These are phyloP conservation scores for Drosophila formosana DNA, from an alignment of 2,888 invertebrate genomes.

Conservation along the genomic window DNA sequence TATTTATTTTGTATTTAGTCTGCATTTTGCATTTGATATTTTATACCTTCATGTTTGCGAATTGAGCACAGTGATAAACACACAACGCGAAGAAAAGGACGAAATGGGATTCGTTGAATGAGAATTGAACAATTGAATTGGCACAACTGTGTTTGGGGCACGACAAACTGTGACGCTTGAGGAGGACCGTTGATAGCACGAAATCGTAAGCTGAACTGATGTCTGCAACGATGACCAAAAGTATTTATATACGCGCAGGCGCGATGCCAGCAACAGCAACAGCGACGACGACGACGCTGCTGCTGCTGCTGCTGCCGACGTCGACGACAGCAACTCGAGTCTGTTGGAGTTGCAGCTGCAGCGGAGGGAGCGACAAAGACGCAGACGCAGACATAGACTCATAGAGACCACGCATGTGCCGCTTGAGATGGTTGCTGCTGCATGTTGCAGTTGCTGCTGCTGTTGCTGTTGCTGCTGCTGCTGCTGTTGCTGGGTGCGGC, in stretches of 20 bases:
- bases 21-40: neutral
- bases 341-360: slow-evolving; percentile 62
- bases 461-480: slow-evolving; percentile 27
- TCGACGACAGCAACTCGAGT: slow-evolving; percentile 38
- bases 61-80: slow-evolving; percentile 56
- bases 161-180: slow-evolving; percentile 51
- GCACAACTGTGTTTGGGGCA: slow-evolving; percentile 42
- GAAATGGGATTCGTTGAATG: slow-evolving; percentile 56
- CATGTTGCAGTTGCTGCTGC: slow-evolving; percentile 9
- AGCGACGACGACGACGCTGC: slow-evolving; percentile 38
- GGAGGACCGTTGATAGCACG: slow-evolving; percentile 83
- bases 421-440: slow-evolving; percentile 30
- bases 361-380: slow-evolving; percentile 22
- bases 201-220: slow-evolving; percentile 85
- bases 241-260: slow-evolving; percentile 85
- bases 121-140: slow-evolving; percentile 49
- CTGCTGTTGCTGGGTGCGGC: slow-evolving; percentile 68
- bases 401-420: slow-evolving; percentile 69
- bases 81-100: slow-evolving; percentile 63
- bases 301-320: slow-evolving; percentile 26
- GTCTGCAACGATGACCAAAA: slow-evolving; percentile 85
- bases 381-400: slow-evolving; percentile 25
- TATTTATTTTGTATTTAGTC: neutral
- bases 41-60: slow-evolving; percentile 69
- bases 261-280: slow-evolving; percentile 43